These are phyloP conservation scores for Panulirus ornatus DNA, from an alignment of 1,140 invertebrate genomes.

Conservation along the genomic window DNA sequence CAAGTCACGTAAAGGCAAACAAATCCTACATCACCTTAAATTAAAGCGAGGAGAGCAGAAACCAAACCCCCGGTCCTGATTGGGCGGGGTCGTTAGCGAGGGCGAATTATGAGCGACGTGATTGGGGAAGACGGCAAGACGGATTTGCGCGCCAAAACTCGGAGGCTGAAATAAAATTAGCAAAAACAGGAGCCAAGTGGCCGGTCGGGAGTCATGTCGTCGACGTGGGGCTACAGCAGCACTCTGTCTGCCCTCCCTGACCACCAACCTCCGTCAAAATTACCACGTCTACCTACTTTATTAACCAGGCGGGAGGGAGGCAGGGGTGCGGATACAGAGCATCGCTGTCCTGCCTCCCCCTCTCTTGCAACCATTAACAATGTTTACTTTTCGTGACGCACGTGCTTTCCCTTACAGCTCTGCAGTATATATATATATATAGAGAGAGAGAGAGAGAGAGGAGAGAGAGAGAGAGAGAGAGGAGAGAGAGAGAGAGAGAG, in stretches of 20 bases:
- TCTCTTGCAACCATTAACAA: no score
- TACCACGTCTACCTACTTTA: no score
- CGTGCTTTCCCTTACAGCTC: no score
- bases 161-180: constrained; percentile 35
- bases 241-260: no score
- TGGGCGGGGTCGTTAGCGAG: neutral
- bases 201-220: neutral
- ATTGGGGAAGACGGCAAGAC: constrained; percentile 48
- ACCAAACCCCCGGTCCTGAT: constrained; percentile 12
- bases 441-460: neutral
- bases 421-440: no score
- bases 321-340: no score
- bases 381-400: no score
- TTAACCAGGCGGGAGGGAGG: no score
- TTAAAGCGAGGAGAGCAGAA: neutral
- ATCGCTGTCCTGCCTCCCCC: no score
- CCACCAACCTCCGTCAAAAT: no score
- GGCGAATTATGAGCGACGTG: constrained; percentile 41
- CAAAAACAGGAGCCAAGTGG: constrained; percentile 16
- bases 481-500: neutral
- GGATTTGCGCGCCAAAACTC: constrained; percentile 37
- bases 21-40: neutral
- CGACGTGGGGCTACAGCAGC: no score
- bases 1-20: neutral
- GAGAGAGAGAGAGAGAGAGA: neutral